phyloP scores from a whole-genome alignment of 2,113 vertebrate species.

The Ivindomyrus marchei region DNA sequence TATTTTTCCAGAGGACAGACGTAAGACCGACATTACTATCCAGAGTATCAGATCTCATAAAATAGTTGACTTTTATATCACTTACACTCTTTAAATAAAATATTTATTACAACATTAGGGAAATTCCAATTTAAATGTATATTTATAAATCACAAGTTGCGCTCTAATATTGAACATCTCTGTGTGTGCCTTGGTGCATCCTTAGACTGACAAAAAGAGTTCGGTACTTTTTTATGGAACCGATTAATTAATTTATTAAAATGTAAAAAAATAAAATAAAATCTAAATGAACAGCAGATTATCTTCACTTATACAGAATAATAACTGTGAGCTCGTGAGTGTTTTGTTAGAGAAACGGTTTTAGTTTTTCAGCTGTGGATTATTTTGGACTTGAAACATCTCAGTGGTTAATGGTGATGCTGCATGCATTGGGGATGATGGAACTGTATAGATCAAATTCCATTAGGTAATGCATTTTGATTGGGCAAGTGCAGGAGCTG shows the following conservation, averaged over 20 bases:
- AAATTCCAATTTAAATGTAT: not conserved
- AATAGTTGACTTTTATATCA: not conserved
- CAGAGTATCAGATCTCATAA: not conserved
- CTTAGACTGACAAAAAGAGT: not conserved
- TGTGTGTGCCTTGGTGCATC: not conserved
- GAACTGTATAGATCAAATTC: constrained; percentile 46
- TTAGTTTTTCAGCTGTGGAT: not conserved
- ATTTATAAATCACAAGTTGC: not conserved
- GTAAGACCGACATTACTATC: not conserved
- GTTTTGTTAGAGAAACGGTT: no score
- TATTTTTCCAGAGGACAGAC: not conserved
- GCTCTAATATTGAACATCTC: not conserved
- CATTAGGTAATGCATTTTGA: constrained; percentile 54
- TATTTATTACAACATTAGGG: not conserved
- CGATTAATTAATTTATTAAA: not conserved
- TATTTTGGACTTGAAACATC: not conserved
- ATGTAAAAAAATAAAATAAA: not conserved
- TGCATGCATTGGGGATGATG: constrained; percentile 40
- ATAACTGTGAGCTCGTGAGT: not conserved
- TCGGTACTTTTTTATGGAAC: not conserved
- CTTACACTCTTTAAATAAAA: not conserved
- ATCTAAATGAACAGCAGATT: not conserved
- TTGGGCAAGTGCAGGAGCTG: constrained; percentile 47
- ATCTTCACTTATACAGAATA: not conserved
- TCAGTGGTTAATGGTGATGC: constrained; percentile 39